These are phyloP conservation scores for Campoplex capitator DNA, from an alignment of 2,888 invertebrate genomes.

Conservation along the genomic window DNA sequence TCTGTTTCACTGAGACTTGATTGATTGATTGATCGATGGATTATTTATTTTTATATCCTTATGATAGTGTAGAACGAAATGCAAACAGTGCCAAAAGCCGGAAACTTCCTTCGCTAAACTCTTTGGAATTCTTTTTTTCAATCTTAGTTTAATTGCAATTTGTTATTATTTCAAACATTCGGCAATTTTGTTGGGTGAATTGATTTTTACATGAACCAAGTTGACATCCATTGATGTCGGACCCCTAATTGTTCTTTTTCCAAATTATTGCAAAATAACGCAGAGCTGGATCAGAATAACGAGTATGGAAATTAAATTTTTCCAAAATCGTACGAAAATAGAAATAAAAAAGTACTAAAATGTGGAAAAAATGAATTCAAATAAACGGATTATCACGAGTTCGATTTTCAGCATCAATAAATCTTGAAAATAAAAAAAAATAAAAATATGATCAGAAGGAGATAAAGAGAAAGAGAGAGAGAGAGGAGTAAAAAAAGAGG, in stretches of 20 bases:
- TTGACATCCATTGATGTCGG: no score
- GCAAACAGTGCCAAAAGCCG: neutral
- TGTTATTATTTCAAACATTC: no score
- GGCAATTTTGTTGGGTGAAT: no score
- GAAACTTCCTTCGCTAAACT: neutral
- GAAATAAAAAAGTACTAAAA: neutral
- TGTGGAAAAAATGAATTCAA: neutral
- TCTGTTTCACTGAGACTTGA: neutral
- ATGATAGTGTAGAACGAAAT: neutral
- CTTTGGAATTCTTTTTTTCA: neutral
- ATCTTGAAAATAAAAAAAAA: neutral
- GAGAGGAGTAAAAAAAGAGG: conserved; percentile 24
- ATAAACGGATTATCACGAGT: neutral
- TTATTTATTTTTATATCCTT: neutral
- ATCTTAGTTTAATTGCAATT: no score
- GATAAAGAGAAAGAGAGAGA: conserved; percentile 37
- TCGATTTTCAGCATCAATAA: neutral
- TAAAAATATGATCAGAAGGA: neutral
- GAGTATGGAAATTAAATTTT: neutral
- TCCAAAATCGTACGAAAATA: neutral
- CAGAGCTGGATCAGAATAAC: neutral
- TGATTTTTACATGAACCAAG: no score
- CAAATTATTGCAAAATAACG: neutral
- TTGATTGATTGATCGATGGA: neutral
- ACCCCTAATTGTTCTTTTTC: neutral